Evolutionary conservation across 2,797 vertebrate genomes (phyloP).

Genomic region (Melanotaenia nigrans): DNA sequence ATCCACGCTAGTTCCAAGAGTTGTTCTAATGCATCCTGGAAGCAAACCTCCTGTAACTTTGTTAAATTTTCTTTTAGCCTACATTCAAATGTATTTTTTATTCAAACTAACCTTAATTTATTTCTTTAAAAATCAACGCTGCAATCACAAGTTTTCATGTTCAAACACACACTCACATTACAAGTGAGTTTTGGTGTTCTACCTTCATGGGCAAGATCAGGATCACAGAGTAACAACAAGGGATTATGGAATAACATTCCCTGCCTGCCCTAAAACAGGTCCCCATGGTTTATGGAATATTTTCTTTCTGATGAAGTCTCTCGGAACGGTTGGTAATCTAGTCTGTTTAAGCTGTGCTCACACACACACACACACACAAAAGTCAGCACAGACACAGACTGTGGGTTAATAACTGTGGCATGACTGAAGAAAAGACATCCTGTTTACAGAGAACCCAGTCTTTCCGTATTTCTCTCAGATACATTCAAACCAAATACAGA

Average conservation of each 20-base stretch:
- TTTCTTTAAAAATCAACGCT: conserved; percentile 20
- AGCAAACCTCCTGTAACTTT: neutral
- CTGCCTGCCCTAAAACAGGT: conserved; percentile 26
- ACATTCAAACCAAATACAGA: conserved; percentile 6
- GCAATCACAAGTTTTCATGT: neutral
- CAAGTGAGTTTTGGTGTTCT: neutral
- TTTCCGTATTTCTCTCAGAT: conserved; percentile 4
- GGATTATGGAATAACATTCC: conserved; percentile 38
- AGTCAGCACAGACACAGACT: conserved; percentile 6
- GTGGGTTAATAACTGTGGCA: conserved; percentile 16
- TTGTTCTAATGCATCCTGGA: conserved; percentile 13
- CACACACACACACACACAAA: neutral
- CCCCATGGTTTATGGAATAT: conserved; percentile 7
- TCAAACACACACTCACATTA: neutral
- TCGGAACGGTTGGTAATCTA: conserved; percentile 14
- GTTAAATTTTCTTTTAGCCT: neutral
- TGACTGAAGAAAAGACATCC: conserved; percentile 34
- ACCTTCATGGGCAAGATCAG: conserved; percentile 15
- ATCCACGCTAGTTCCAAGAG: conserved; percentile 19
- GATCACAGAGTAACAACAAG: conserved; percentile 50
- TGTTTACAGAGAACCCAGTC: conserved; percentile 48
- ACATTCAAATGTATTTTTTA: conserved; percentile 12
- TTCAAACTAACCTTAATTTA: neutral
- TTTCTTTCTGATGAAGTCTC: conserved; percentile 2
- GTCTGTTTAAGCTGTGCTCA: conserved; percentile 1